Evolutionary conservation across 2,113 vertebrate genomes (phyloP).

Genomic region (Panthera uncia): DNA sequence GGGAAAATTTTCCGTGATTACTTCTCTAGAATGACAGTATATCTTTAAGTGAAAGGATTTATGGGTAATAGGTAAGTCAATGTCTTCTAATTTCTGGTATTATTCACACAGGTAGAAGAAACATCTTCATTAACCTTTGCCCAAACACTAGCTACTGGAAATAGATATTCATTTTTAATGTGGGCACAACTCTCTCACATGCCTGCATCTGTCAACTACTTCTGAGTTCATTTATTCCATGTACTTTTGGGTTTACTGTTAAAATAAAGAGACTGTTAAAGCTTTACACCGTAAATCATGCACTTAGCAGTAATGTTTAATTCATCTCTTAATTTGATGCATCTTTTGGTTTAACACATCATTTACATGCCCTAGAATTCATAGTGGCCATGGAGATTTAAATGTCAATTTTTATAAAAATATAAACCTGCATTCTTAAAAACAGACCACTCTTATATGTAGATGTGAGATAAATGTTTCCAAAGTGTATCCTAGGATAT

Average conservation of each 20-base stretch:
- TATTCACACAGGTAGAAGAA: background rate
- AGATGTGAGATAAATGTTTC: background rate
- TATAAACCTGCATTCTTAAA: background rate
- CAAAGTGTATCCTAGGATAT: background rate
- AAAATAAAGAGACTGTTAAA: conserved; percentile 26
- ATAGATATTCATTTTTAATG: background rate
- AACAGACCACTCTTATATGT: background rate
- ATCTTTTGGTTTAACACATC: background rate
- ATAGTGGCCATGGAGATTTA: background rate
- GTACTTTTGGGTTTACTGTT: background rate
- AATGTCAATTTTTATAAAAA: conserved; percentile 14
- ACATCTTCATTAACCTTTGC: background rate
- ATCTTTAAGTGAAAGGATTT: background rate
- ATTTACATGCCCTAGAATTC: background rate
- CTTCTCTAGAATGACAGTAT: background rate
- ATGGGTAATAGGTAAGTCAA: background rate
- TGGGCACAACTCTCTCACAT: background rate
- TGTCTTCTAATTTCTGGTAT: background rate
- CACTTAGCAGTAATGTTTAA: background rate
- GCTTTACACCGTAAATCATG: background rate
- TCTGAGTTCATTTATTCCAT: background rate
- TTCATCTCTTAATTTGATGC: background rate
- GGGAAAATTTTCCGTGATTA: background rate
- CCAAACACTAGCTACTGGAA: background rate
- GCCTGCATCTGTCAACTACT: background rate